phyloP scores from a whole-genome alignment of 2,113 vertebrate species.

The Catharus fuscescens region DNA sequence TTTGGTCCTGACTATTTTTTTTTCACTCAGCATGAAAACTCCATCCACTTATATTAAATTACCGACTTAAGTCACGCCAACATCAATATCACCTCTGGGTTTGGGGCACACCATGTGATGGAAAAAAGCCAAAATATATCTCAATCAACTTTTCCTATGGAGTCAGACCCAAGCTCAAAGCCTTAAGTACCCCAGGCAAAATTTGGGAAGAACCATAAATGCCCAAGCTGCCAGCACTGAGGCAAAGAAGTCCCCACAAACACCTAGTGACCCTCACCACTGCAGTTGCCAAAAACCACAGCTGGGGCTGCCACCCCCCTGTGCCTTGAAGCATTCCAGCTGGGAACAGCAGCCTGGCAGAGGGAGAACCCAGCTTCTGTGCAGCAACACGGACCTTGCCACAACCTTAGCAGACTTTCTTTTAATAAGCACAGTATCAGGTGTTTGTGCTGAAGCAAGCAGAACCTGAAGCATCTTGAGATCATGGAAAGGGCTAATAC shows the following conservation, averaged over 20 bases:
- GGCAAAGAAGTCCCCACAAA: background rate
- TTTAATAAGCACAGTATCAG: background rate
- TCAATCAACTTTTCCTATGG: background rate
- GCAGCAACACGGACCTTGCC: background rate
- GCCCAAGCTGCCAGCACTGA: fast-evolving
- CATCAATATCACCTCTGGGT: background rate
- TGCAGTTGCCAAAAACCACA: fast-evolving
- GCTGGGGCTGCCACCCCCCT: background rate
- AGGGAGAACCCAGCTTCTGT: background rate
- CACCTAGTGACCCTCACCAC: background rate
- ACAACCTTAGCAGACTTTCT: background rate
- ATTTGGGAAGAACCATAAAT: background rate
- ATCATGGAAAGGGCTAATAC: background rate
- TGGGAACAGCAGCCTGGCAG: background rate
- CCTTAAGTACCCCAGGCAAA: background rate
- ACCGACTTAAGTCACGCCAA: background rate
- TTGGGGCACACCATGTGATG: fast-evolving
- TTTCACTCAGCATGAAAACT: background rate
- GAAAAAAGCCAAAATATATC: background rate
- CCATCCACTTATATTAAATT: background rate
- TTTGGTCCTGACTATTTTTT: background rate
- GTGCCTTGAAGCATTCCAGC: background rate
- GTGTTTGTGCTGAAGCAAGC: background rate
- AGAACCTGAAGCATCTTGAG: constrained; percentile 7
- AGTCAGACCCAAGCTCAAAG: background rate